These are phyloP conservation scores for Drepana falcataria DNA, from an alignment of 2,888 invertebrate genomes.

Conservation along the genomic window DNA sequence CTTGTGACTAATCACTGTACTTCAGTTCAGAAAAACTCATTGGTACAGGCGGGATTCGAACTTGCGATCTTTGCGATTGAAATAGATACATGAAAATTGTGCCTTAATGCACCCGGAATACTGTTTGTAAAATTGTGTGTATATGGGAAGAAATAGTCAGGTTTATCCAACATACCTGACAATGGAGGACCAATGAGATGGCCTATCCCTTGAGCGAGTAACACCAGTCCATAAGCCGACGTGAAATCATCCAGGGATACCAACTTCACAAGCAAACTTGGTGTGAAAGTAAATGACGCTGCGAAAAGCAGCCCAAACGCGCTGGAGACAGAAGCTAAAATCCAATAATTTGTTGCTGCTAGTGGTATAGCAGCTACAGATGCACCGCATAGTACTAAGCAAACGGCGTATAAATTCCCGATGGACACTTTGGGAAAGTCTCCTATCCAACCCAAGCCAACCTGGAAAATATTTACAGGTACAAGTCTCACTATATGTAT, in stretches of 20 bases:
- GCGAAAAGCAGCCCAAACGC: constrained; percentile 94
- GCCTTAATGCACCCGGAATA: constrained; percentile 47
- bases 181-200: constrained; percentile 95
- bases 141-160: too few species aligned
- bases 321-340: constrained; percentile 73
- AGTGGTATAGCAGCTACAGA: constrained; percentile 81
- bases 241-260: constrained; percentile 95
- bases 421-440: constrained; percentile 92
- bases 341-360: constrained; percentile 67
- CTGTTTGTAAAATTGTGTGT: too few species aligned
- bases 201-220: constrained; percentile 94
- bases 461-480: constrained; percentile 52
- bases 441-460: constrained; percentile 92
- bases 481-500: too few species aligned
- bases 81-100: too few species aligned
- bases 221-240: constrained; percentile 92
- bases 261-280: constrained; percentile 91
- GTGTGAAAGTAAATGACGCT: constrained; percentile 94
- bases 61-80: too few species aligned
- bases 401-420: constrained; percentile 88
- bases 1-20: too few species aligned
- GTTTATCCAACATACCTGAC: constrained; percentile 80
- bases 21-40: too few species aligned
- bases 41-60: too few species aligned
- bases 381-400: constrained; percentile 83